These are phyloP conservation scores for Rotaria sp. DNA, from an alignment of 2,888 invertebrate genomes.

Conservation along the genomic window DNA sequence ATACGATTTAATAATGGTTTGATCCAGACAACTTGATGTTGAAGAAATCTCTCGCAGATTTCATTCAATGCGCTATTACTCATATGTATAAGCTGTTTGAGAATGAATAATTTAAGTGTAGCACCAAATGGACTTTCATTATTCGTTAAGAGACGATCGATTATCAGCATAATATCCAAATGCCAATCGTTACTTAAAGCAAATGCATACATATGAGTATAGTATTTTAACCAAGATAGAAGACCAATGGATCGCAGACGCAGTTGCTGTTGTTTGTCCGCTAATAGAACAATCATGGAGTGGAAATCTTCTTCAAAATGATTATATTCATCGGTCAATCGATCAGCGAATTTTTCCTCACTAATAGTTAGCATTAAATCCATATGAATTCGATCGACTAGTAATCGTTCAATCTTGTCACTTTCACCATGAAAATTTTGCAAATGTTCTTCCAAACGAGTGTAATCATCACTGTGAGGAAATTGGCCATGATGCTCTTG, in stretches of 20 bases:
- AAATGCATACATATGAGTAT: neutral
- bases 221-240: neutral
- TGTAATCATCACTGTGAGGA: no score
- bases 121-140: neutral
- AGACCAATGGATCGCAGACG: no score
- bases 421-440: neutral
- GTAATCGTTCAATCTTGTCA: neutral
- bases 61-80: neutral
- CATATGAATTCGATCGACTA: neutral
- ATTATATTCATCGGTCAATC: no score
- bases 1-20: neutral
- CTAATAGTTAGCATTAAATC: no score
- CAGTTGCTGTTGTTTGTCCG: no score
- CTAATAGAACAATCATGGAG: no score
- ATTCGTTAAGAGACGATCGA: neutral
- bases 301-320: no score
- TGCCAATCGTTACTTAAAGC: neutral
- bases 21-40: neutral
- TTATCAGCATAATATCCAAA: neutral
- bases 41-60: neutral
- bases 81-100: neutral
- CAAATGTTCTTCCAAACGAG: no score
- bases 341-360: no score
- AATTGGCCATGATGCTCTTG: no score
- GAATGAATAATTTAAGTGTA: neutral